phyloP scores from a whole-genome alignment of 2,888 invertebrate genomes.

The Hoplodrina blanda region DNA sequence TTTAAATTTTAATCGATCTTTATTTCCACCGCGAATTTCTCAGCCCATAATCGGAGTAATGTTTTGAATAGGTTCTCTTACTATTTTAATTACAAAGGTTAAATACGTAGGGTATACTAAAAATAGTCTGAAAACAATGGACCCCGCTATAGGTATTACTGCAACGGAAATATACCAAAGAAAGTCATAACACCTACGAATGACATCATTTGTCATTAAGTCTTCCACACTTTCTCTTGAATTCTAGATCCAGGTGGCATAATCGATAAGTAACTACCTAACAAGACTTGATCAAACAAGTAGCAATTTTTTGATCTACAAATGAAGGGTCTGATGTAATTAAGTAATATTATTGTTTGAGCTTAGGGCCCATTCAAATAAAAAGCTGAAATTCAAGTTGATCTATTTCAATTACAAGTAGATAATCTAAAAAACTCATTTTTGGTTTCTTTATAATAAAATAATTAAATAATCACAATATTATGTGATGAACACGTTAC shows the following conservation, averaged over 20 bases:
- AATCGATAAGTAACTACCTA: slow-evolving; percentile 6
- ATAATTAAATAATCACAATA: slow-evolving; percentile 27
- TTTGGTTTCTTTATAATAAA: slow-evolving; percentile 16
- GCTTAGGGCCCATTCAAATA: slow-evolving; percentile 25
- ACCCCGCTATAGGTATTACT: not conserved
- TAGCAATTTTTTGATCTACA: slow-evolving; percentile 10
- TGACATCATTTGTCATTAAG: slow-evolving; percentile 27
- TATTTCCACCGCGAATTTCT: too few relatives aligned
- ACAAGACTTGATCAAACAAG: slow-evolving; percentile 15
- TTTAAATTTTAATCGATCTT: too few relatives aligned
- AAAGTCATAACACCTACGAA: slow-evolving; percentile 3
- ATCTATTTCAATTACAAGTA: slow-evolving; percentile 16
- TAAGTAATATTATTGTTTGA: slow-evolving; percentile 12
- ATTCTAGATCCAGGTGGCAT: slow-evolving; percentile 3
- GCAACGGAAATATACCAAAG: slow-evolving; percentile 6
- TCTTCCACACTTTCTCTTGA: slow-evolving; percentile 43
- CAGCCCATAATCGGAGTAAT: too few relatives aligned
- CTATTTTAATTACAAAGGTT: not conserved
- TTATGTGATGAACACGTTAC: slow-evolving; percentile 25
- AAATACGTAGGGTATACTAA: too few relatives aligned
- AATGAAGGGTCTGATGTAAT: slow-evolving; percentile 31
- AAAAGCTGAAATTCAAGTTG: slow-evolving; percentile 17
- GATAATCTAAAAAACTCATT: slow-evolving; percentile 7
- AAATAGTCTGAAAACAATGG: not conserved
- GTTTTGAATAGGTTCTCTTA: not conserved